These are phyloP conservation scores for Enteromius radiatus DNA, from an alignment of 2,797 vertebrate genomes.

Conservation along the genomic window DNA sequence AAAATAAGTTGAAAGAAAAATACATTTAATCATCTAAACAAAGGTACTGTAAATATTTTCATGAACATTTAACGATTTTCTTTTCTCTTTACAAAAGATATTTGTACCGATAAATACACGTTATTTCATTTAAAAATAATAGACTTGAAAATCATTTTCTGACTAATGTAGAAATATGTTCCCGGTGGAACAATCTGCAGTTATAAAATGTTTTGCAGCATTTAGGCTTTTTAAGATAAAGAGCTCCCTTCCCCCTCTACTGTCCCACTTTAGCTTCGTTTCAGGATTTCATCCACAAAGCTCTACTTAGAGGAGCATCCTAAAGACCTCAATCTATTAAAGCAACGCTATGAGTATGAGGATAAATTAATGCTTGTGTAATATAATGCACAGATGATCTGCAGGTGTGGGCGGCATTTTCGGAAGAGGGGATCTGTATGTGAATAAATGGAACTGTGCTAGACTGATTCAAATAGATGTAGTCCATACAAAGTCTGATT, in stretches of 20 bases:
- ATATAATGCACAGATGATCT: neutral
- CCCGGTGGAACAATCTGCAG: neutral
- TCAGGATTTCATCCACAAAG: conserved; percentile 33
- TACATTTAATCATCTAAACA: neutral
- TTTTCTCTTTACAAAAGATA: neutral
- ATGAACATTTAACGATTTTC: neutral
- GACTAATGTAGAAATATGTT: neutral
- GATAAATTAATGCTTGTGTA: neutral
- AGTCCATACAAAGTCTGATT: neutral
- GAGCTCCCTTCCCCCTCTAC: neutral
- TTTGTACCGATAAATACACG: neutral
- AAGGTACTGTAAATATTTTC: conserved; percentile 5
- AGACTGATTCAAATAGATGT: neutral
- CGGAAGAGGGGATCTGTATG: neutral
- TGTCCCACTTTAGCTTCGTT: conserved; percentile 48
- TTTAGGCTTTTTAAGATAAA: conserved; percentile 21
- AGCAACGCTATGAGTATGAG: neutral
- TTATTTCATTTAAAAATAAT: neutral
- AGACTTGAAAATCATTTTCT: neutral
- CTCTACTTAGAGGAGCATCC: conserved; percentile 49
- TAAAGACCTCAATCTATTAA: conserved; percentile 35
- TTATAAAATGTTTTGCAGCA: conserved; percentile 14
- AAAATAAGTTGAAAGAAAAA: neutral
- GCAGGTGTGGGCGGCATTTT: neutral
- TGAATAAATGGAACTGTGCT: neutral